Conservation (phyloP, 2,888 invertebrate genomes). For the Keiferia lycopersicella region DNA sequence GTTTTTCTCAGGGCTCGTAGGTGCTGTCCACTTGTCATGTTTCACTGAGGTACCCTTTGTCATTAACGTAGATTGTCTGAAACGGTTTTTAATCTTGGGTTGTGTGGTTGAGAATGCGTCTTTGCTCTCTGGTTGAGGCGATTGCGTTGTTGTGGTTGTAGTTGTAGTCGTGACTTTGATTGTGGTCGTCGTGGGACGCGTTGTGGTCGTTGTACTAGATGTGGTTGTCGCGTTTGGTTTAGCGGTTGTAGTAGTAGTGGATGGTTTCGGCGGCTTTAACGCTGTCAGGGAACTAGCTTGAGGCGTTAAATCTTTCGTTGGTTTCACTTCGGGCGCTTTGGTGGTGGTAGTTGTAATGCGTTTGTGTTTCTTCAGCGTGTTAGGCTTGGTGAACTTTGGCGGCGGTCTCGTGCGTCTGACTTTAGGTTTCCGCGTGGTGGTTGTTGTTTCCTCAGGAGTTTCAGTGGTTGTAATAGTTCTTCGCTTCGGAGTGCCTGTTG, state of each 20-base stretch:
- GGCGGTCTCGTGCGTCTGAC: slow-evolving; percentile 70
- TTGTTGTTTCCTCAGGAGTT: slow-evolving; percentile 34
- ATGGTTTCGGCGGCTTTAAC: slow-evolving; percentile 44
- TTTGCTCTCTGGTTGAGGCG: neutral
- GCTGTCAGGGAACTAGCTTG: slow-evolving; percentile 64
- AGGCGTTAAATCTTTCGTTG: slow-evolving; percentile 58
- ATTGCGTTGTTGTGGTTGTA: slow-evolving; percentile 6
- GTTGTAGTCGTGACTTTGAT: slow-evolving; percentile 11
- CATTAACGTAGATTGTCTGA: slow-evolving; percentile 68
- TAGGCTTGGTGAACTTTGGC: slow-evolving; percentile 59
- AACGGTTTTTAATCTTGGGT: slow-evolving; percentile 62
- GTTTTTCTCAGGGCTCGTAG: slow-evolving; percentile 43
- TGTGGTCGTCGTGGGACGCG: slow-evolving; percentile 35
- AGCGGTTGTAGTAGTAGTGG: slow-evolving; percentile 37
- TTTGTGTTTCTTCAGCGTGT: slow-evolving; percentile 68
- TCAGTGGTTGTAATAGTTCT: slow-evolving; percentile 42
- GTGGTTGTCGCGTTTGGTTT: slow-evolving; percentile 41
- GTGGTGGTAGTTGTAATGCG: slow-evolving; percentile 58
- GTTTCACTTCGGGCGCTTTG: slow-evolving; percentile 45
- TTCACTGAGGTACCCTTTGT: slow-evolving; percentile 73
- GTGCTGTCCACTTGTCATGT: slow-evolving; percentile 66
- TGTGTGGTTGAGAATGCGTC: slow-evolving; percentile 31
- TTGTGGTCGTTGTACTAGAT: slow-evolving; percentile 39
- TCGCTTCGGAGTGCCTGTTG: slow-evolving; percentile 33
- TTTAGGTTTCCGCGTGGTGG: slow-evolving; percentile 48